These are phyloP conservation scores for Ondatra zibethicus DNA, from an alignment of 2,113 vertebrate genomes.

Conservation along the genomic window DNA sequence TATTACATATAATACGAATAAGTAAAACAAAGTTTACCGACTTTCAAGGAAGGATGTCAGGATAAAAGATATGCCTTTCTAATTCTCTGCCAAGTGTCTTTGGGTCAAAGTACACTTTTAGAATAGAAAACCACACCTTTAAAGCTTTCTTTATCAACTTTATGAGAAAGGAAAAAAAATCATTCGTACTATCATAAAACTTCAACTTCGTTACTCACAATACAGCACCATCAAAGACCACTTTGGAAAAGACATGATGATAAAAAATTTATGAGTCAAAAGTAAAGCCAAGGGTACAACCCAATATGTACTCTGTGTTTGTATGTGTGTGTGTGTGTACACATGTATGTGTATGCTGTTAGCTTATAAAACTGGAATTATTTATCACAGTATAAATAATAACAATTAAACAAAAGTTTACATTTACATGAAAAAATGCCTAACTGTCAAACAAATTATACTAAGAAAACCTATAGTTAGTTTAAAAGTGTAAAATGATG, in stretches of 20 bases:
- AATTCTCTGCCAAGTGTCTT: constrained; percentile 12
- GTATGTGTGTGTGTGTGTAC: not conserved
- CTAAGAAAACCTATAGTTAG: not conserved
- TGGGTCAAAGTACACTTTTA: constrained; percentile 54
- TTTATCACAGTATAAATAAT: constrained; percentile 62
- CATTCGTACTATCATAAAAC: constrained; percentile 55
- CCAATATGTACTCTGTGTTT: not conserved
- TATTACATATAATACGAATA: not conserved
- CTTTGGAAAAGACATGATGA: constrained; percentile 69
- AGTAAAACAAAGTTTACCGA: constrained; percentile 24
- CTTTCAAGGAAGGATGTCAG: constrained; percentile 32
- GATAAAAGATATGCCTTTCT: constrained; percentile 33
- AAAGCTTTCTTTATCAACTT: constrained; percentile 73
- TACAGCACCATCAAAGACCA: constrained; percentile 69
- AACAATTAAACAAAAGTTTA: constrained; percentile 30
- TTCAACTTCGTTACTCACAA: constrained; percentile 76
- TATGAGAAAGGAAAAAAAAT: constrained; percentile 63
- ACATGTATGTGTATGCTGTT: not conserved
- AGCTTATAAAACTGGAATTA: constrained; percentile 53
- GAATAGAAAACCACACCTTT: constrained; percentile 52
- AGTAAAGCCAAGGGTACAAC: constrained; percentile 76
- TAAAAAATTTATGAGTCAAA: constrained; percentile 82
- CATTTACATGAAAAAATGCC: constrained; percentile 50
- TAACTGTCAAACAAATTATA: not conserved
- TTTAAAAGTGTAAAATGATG: constrained; percentile 10